Percentiles rank a stretch among this genome's conserved stretches.
Evolutionary conservation across 2,888 invertebrate species (phyloP).

Genomic region (Ctena decussata): DNA sequence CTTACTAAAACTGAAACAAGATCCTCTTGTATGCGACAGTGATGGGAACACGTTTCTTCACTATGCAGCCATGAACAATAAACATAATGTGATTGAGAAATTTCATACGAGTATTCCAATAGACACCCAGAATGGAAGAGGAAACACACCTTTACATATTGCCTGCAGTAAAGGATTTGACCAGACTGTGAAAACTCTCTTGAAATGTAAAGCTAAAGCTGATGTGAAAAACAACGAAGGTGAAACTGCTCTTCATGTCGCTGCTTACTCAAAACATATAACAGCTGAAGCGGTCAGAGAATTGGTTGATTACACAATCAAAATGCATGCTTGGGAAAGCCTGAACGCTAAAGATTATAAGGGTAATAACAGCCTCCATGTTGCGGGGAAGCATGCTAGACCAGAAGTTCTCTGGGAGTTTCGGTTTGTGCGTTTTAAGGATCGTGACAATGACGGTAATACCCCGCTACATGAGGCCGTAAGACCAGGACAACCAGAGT

Average conservation of each 20-base stretch:
- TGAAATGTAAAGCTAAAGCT: conserved; percentile 79
- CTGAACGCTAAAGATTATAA: conserved; percentile 80
- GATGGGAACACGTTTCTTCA: conserved; percentile 84
- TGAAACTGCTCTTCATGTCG: conserved; percentile 83
- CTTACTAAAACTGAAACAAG: conserved; percentile 76
- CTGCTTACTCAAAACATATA: conserved; percentile 72
- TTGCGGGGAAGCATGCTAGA: conserved; percentile 80
- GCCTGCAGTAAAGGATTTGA: conserved; percentile 81
- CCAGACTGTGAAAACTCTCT: conserved; percentile 71
- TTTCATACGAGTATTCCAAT: conserved; percentile 71
- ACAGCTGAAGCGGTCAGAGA: conserved; percentile 72
- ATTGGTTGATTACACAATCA: conserved; percentile 82
- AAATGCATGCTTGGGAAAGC: conserved; percentile 84
- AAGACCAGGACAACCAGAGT: conserved; percentile 73
- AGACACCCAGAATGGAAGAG: conserved; percentile 77
- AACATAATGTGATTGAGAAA: conserved; percentile 70
- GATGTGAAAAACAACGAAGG: conserved; percentile 80
- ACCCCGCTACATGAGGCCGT: conserved; percentile 80
- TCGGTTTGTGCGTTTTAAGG: conserved; percentile 78
- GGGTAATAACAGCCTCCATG: conserved; percentile 84
- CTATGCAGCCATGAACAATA: conserved; percentile 81
- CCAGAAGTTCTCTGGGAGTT: conserved; percentile 82
- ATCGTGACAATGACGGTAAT: conserved; percentile 75
- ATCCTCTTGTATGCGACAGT: conserved; percentile 74
- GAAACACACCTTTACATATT: conserved; percentile 85